phyloP scores from a whole-genome alignment of 2,113 vertebrate genomes.

The Triplophysa rosa region DNA sequence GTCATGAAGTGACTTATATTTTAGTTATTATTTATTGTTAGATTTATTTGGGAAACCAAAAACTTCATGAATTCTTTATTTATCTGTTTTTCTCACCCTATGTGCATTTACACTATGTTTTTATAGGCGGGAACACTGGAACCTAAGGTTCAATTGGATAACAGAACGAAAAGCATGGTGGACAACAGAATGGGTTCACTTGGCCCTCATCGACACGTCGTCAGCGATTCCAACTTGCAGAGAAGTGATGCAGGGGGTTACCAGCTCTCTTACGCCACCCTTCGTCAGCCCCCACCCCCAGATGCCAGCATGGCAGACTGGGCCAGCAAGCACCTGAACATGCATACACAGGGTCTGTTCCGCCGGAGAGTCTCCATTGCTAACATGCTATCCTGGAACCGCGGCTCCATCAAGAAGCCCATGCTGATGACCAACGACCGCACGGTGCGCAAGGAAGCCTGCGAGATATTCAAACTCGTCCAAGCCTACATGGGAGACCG shows the following conservation, averaged over 20 bases:
- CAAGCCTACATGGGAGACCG: conserved; percentile 92
- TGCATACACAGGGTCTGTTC: conserved; percentile 90
- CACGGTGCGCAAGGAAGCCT: conserved; percentile 84
- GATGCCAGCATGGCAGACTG: conserved; percentile 86
- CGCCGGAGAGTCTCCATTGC: conserved; percentile 86
- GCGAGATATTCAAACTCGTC: conserved; percentile 89
- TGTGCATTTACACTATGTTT: not conserved
- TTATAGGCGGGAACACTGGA: conserved; percentile 72
- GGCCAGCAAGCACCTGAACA: conserved; percentile 91
- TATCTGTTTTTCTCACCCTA: conserved; percentile 12
- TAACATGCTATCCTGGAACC: conserved; percentile 91
- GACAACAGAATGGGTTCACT: conserved; percentile 62
- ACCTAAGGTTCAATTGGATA: conserved; percentile 73
- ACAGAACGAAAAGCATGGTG: conserved; percentile 65
- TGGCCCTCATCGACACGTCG: conserved; percentile 63
- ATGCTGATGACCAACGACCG: conserved; percentile 89
- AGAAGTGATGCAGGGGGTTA: conserved; percentile 59
- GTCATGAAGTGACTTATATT: not conserved
- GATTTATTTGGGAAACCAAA: too few relatives aligned
- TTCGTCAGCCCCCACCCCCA: conserved; percentile 80
- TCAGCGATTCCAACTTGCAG: conserved; percentile 52
- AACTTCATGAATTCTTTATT: not conserved
- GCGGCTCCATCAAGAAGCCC: conserved; percentile 86
- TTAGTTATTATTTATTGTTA: too few relatives aligned
- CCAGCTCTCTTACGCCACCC: conserved; percentile 76